Conservation (phyloP, 30 jellyfish, hydroid and myxozoan species). For the Sanderia malayensis region DNA sequence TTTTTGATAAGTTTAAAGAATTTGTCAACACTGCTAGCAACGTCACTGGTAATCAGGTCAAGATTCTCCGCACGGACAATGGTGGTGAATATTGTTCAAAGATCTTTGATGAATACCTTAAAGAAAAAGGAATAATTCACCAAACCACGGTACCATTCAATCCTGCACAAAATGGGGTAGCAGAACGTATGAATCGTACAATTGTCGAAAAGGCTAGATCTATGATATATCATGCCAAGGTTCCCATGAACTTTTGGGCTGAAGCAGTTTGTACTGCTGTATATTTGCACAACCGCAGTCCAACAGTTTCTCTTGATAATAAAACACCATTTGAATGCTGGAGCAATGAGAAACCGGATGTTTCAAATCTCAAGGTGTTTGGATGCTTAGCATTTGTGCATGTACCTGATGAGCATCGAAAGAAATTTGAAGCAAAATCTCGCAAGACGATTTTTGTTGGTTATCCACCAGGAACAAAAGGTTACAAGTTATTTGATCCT, state of each 20-base stretch:
- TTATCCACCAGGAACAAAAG: no score
- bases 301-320: background rate
- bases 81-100: conserved; percentile 44
- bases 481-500: no score
- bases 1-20: conserved; percentile 28
- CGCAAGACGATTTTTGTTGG: no score
- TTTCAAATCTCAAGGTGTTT: no score
- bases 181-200: conserved; percentile 44
- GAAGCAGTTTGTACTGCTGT: background rate
- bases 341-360: conserved; percentile 10
- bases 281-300: background rate
- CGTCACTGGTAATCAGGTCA: conserved; percentile 20
- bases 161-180: conserved; percentile 41
- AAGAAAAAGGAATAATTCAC: conserved; percentile 22
- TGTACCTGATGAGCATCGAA: no score
- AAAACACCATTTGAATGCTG: conserved; percentile 2
- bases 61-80: conserved; percentile 32
- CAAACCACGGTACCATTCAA: conserved; percentile 17
- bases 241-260: conserved; percentile 5
- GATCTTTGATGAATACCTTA: conserved; percentile 11
- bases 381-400: no score
- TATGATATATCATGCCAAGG: no score
- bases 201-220: background rate
- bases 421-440: no score
- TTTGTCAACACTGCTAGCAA: conserved; percentile 26